Evolutionary conservation across 2,888 invertebrate species (phyloP).

Genomic region (Noctua janthina): DNA sequence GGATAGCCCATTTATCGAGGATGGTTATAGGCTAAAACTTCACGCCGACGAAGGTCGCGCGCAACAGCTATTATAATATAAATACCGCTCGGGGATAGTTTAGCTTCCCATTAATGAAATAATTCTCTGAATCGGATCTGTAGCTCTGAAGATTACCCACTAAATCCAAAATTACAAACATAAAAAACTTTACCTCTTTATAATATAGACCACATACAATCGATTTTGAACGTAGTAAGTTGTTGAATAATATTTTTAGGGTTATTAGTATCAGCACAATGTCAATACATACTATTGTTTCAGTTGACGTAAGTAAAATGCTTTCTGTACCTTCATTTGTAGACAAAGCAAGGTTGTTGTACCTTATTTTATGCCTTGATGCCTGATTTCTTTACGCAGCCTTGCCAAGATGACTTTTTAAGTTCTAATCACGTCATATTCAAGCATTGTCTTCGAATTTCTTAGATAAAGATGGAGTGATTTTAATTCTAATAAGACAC

Average conservation of each 20-base stretch:
- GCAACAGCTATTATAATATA: background rate
- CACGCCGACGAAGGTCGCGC: too few species aligned
- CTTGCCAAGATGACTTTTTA: constrained; percentile 40
- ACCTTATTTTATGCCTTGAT: constrained; percentile 3
- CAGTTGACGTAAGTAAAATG: constrained; percentile 41
- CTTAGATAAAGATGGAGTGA: constrained; percentile 13
- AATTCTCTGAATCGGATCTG: background rate
- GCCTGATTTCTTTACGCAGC: constrained; percentile 34
- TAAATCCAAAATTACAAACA: too few species aligned
- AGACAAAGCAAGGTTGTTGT: constrained; percentile 58
- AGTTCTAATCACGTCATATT: constrained; percentile 38
- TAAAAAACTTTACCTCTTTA: background rate
- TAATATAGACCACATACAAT: background rate
- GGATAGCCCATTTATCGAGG: too few species aligned
- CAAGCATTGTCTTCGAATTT: constrained; percentile 39
- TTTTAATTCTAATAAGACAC: constrained; percentile 27
- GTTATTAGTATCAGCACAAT: background rate
- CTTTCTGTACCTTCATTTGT: constrained; percentile 35
- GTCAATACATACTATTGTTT: constrained; percentile 32
- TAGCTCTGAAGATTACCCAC: background rate
- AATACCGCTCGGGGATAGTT: background rate
- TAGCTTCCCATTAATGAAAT: background rate
- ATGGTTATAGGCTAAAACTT: too few species aligned
- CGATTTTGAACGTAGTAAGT: background rate
- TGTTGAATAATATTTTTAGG: background rate